Evolutionary conservation across 2,113 vertebrate species (phyloP), one percentile per base, ranked within the genome.

Genomic region (Lates calcarifer): DNA sequence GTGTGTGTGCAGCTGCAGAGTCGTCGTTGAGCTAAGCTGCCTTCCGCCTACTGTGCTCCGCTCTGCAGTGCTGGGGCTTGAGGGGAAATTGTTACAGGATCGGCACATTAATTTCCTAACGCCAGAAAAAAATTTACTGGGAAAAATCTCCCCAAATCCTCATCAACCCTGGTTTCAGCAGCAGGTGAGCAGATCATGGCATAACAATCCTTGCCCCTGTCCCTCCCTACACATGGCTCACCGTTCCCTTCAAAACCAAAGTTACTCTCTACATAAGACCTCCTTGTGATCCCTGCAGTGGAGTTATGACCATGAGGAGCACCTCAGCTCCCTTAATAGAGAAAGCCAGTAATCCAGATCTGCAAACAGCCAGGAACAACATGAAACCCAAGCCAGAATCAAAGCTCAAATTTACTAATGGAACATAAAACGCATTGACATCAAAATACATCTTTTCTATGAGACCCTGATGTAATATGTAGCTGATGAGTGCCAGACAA

Each of bases 341-440:
- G 56, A 82, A 67, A 77, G 72, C 63, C 82, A 89, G 77, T 61
- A 83, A 85, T 71, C 71, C 24, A 70, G 56, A 77, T 81, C 53
- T 14, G 35, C 51, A 84, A 87, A 79, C 31, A 84, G 79, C 92
- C 91, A 92, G 83, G 41, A 89, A 88, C 68, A 91, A 92, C 68
- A 85, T 9, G 20, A 63, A 82, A 63, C 1, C 17, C 2, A 29
- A 61, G 76, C 87, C 84, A 87, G 81, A 86, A 71, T 86, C 62
- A 82, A 73, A 89, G 73, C 51, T 83, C 39, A 18, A 3, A 63
- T 86, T 73, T 75, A 82, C 68, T 64, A 68, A 73, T 63, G 71
- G 78, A 82, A 89, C 79, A 90, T 72, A 73, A 90, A 93, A 87
- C 6, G 11, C 28, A 61, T 1, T 31, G 71, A 70, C 43, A 39